Conservation (phyloP, 2,797 vertebrate species). For the Nannoperca australis region DNA sequence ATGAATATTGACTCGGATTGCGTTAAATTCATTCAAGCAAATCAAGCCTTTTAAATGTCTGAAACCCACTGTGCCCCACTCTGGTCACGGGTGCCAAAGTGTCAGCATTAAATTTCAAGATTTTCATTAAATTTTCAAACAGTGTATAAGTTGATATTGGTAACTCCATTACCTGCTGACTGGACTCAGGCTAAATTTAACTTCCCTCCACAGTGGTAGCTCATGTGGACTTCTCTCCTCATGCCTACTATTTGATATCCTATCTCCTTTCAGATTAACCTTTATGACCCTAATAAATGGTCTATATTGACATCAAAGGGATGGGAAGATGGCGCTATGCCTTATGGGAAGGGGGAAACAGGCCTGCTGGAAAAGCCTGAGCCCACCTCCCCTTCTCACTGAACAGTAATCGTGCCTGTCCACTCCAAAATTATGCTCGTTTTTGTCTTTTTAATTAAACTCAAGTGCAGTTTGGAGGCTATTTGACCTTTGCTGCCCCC, state of each 20-base stretch:
- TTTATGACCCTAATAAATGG: constrained; percentile 80
- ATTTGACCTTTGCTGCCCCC: constrained; percentile 82
- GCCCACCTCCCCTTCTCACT: constrained; percentile 42
- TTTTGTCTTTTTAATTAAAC: constrained; percentile 89
- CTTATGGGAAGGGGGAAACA: constrained; percentile 71
- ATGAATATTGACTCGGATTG: constrained; percentile 72
- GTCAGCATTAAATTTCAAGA: constrained; percentile 49
- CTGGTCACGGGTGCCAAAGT: neutral
- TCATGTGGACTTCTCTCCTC: constrained; percentile 59
- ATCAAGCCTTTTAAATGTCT: constrained; percentile 53
- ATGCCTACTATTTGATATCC: constrained; percentile 72
- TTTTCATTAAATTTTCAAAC: constrained; percentile 65
- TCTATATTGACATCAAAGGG: constrained; percentile 83
- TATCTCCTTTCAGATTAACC: constrained; percentile 80
- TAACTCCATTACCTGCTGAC: constrained; percentile 75
- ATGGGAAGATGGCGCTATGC: constrained; percentile 66
- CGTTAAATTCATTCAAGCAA: constrained; percentile 60
- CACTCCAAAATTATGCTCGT: constrained; percentile 72
- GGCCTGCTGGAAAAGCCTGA: constrained; percentile 57
- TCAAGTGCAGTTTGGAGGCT: constrained; percentile 82
- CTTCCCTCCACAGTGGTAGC: constrained; percentile 51
- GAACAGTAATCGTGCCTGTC: constrained; percentile 69
- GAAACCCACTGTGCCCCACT: constrained; percentile 9
- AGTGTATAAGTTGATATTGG: constrained; percentile 60
- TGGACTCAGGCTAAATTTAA: constrained; percentile 57